Conservation (phyloP, 2,888 invertebrate genomes). For the Bruchidius siliquastri region DNA sequence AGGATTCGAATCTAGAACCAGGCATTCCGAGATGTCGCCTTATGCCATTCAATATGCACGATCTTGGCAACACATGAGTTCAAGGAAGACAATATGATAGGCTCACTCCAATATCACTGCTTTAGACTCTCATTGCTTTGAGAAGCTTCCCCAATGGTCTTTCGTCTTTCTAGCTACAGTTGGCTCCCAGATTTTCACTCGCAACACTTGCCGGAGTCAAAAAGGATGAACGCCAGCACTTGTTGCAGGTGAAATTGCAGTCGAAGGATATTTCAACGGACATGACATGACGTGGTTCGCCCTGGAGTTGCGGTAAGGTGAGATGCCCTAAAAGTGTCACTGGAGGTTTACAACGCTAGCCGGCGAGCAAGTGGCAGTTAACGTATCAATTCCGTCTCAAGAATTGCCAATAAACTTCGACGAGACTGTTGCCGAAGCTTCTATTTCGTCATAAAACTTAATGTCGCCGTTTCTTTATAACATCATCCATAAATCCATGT, state of each 20-base stretch:
- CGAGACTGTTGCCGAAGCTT: neutral
- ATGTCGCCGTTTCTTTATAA: neutral
- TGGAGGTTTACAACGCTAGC: neutral
- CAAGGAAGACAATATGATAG: too few relatives aligned
- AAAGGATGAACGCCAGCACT: neutral
- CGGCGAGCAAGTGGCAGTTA: neutral
- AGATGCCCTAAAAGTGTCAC: neutral
- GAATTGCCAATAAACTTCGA: neutral
- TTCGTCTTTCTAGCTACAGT: too few relatives aligned
- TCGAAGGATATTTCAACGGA: neutral
- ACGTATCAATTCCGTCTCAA: neutral
- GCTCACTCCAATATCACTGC: too few relatives aligned
- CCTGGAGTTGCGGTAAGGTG: neutral
- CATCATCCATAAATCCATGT: neutral
- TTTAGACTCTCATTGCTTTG: too few relatives aligned
- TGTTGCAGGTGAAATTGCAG: neutral
- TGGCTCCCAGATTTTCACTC: too few relatives aligned
- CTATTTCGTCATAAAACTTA: neutral
- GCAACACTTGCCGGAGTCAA: neutral
- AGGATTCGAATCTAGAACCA: too few relatives aligned
- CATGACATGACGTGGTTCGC: neutral
- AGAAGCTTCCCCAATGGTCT: too few relatives aligned
- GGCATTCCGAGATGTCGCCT: too few relatives aligned
- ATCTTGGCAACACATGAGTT: too few relatives aligned
- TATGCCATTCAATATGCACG: too few relatives aligned